A percentile compares a stretch with the other conserved stretches of the same genome.
phyloP scores from a whole-genome alignment of 2,113 vertebrate species.

The Tychaedon coryphoeus region DNA sequence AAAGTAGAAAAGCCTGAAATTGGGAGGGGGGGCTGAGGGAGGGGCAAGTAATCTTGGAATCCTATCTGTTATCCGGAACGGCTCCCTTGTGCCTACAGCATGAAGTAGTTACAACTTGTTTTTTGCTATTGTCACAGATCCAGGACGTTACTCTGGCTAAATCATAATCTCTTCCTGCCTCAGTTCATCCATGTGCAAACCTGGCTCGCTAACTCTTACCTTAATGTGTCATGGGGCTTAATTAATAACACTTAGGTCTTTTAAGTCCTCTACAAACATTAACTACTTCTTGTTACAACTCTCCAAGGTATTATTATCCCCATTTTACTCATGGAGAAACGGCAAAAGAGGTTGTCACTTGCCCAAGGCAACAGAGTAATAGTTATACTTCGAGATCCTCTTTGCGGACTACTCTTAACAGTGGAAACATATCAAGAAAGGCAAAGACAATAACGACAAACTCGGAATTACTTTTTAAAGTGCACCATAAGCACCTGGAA shows the following conservation, averaged over 20 bases:
- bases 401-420: background rate
- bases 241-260: constrained; percentile 57
- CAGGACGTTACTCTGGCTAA: constrained; percentile 22
- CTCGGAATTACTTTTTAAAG: background rate
- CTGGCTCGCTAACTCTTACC: constrained; percentile 30
- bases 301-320: constrained; percentile 56
- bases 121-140: constrained; percentile 50
- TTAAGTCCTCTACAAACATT: constrained; percentile 58
- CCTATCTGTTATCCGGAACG: background rate
- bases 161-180: constrained; percentile 56
- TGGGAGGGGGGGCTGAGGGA: background rate
- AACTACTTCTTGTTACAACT: constrained; percentile 53
- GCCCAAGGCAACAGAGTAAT: constrained; percentile 17
- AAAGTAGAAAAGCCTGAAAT: background rate
- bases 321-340: constrained; percentile 13
- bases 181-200: constrained; percentile 51
- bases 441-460: background rate
- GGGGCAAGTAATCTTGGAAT: constrained; percentile 27
- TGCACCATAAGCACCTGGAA: background rate
- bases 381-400: background rate
- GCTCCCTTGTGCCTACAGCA: constrained; percentile 33
- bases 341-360: background rate
- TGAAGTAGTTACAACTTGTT: constrained; percentile 54
- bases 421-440: background rate
- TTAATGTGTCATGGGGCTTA: constrained; percentile 57